phyloP scores from a whole-genome alignment of 2,113 vertebrate genomes.

The Chloropsis cyanopogon region DNA sequence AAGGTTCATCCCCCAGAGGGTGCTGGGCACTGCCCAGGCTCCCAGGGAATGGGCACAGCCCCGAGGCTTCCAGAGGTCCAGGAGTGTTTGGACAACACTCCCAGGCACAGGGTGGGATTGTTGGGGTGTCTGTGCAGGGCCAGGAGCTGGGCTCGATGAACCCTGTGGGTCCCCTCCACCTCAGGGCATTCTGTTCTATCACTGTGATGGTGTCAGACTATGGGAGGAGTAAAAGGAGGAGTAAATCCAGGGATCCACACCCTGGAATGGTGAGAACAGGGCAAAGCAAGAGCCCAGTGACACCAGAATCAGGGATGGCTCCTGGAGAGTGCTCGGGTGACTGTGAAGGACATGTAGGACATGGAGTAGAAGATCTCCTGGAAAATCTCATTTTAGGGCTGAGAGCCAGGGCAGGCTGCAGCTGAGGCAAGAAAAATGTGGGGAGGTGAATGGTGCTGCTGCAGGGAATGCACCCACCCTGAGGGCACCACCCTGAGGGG shows the following conservation, averaged over 20 bases:
- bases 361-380: not conserved
- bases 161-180: not conserved
- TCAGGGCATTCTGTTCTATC: not conserved
- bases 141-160: accelerated
- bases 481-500: not conserved
- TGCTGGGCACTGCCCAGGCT: not conserved
- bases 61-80: not conserved
- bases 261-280: not conserved
- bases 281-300: not conserved
- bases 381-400: not conserved
- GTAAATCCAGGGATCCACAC: not conserved
- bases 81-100: accelerated
- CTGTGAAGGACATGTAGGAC: not conserved
- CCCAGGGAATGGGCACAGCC: not conserved
- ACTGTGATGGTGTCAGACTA: not conserved
- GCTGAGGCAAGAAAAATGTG: accelerated
- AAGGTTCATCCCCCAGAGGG: not conserved
- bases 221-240: not conserved
- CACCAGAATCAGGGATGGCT: not conserved
- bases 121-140: not conserved
- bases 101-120: not conserved
- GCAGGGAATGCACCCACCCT: not conserved
- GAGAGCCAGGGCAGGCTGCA: not conserved
- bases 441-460: not conserved
- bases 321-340: accelerated